Percentiles rank a stretch among this genome's conserved stretches.
Evolutionary conservation across 1,140 invertebrate genomes (phyloP).

Genomic region (Anastrepha obliqua): DNA sequence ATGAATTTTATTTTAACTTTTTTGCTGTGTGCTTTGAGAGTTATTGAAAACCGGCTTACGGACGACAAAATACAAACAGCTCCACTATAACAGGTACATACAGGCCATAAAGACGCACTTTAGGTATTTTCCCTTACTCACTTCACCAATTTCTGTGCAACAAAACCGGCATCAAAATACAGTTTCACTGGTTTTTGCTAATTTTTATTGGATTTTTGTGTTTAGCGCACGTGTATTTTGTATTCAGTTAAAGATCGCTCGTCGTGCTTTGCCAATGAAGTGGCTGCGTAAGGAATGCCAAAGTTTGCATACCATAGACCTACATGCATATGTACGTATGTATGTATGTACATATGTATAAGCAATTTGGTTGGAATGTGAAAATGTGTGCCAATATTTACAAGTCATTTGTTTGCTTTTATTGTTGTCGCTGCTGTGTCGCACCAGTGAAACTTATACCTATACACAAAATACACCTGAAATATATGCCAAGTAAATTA

Average conservation of each 20-base stretch:
- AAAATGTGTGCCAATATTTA: slow-evolving; percentile 57
- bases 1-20: background rate
- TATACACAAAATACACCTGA: background rate
- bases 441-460: background rate
- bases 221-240: background rate
- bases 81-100: slow-evolving; percentile 37
- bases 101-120: background rate
- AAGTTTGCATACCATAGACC: background rate
- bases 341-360: too few species aligned
- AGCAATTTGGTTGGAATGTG: slow-evolving; percentile 52
- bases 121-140: background rate
- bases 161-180: slow-evolving; percentile 2
- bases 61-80: slow-evolving; percentile 28
- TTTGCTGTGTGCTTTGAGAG: background rate
- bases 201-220: background rate
- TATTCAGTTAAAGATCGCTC: slow-evolving; percentile 21
- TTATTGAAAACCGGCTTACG: slow-evolving; percentile 26
- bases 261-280: slow-evolving; percentile 30
- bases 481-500: slow-evolving; percentile 22
- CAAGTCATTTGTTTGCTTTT: slow-evolving; percentile 49
- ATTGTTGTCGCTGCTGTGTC: background rate
- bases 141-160: background rate
- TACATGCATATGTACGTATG: too few species aligned
- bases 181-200: slow-evolving; percentile 11
- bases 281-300: slow-evolving; percentile 38